Evolutionary conservation across 2,797 vertebrate species (phyloP).

Genomic region (Mormyrus proboscirostris): DNA sequence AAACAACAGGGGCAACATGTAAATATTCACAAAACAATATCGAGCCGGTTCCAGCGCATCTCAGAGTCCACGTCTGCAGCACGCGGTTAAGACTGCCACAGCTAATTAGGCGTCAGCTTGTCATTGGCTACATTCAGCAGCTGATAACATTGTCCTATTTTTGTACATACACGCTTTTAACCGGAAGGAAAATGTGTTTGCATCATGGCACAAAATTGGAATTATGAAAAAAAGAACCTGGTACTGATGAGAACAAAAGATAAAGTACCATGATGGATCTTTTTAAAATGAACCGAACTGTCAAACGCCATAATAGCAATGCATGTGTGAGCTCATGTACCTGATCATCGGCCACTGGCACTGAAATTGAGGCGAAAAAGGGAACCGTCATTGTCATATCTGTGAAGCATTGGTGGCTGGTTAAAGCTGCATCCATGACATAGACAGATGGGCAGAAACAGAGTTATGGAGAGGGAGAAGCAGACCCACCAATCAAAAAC

Average conservation of each 20-base stretch:
- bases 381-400: not conserved
- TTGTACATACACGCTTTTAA: not conserved
- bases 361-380: not conserved
- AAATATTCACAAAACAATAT: conserved; percentile 62
- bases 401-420: not conserved
- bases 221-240: not conserved
- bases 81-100: conserved; percentile 66
- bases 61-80: conserved; percentile 55
- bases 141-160: conserved; percentile 46
- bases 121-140: conserved; percentile 31
- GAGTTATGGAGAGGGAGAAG: not conserved
- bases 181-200: not conserved
- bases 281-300: not conserved
- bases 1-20: conserved; percentile 56
- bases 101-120: conserved; percentile 66
- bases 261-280: not conserved
- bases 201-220: not conserved
- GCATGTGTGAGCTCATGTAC: conserved; percentile 35
- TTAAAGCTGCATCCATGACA: not conserved
- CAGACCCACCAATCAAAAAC: not conserved
- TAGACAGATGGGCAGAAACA: not conserved
- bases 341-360: conserved; percentile 2
- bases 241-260: not conserved
- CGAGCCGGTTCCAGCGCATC: conserved; percentile 58
- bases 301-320: not conserved